A percentile compares a stretch with the other conserved stretches of the same genome.
phyloP scores from a whole-genome alignment of 2,888 invertebrate genomes.

The Empis livida region DNA sequence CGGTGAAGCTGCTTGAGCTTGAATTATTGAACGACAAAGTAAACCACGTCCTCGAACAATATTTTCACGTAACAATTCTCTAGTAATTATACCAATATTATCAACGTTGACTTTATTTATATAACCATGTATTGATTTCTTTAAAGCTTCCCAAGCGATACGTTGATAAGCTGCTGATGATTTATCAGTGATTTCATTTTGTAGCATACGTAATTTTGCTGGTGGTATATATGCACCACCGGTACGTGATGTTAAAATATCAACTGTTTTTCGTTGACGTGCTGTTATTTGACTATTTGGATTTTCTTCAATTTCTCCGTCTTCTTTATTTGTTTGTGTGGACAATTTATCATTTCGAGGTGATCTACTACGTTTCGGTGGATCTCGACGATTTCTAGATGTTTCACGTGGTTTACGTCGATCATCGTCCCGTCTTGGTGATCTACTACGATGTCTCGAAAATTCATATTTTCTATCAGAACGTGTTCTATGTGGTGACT shows the following conservation, averaged over 20 bases:
- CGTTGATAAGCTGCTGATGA: slow-evolving; percentile 89
- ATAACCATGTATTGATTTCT: slow-evolving; percentile 95
- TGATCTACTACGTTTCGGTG: neutral
- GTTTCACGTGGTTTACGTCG: neutral
- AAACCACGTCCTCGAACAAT: slow-evolving; percentile 91
- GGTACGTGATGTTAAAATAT: slow-evolving; percentile 68
- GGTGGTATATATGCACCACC: slow-evolving; percentile 98
- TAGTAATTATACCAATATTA: slow-evolving; percentile 83
- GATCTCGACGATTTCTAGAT: neutral
- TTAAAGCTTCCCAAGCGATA: slow-evolving; percentile 96
- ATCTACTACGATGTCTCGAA: neutral
- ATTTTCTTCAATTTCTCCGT: neutral
- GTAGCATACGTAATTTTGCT: slow-evolving; percentile 88
- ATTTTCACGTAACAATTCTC: slow-evolving; percentile 87
- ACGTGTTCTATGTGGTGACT: neutral
- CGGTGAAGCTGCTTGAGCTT: slow-evolving; percentile 93
- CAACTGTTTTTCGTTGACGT: slow-evolving; percentile 37
- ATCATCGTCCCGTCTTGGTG: neutral
- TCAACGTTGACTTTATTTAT: slow-evolving; percentile 96
- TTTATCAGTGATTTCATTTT: slow-evolving; percentile 92
- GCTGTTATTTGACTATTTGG: slow-evolving; percentile 22
- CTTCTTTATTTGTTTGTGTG: no score
- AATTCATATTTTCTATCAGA: neutral
- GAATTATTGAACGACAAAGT: slow-evolving; percentile 83
- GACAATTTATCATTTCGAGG: neutral